Evolutionary conservation across 2,797 vertebrate genomes (phyloP), one percentile per base, ranked within the genome.

Genomic region (Enoplosus armatus): DNA sequence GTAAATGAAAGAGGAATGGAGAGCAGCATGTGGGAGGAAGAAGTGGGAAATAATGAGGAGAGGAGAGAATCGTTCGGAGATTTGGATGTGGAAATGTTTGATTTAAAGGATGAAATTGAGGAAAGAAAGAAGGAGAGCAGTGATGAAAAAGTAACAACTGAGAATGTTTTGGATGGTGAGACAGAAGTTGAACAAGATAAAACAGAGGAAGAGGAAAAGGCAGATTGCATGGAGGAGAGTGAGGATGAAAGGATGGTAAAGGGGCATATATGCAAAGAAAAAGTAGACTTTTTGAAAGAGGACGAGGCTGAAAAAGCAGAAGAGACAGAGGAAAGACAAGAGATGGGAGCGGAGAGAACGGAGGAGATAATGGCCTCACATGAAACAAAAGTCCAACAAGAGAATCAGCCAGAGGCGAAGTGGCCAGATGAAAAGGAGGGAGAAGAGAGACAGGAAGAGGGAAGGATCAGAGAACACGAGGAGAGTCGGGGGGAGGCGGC

Each of bases 71-170:
- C 90, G 10, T 78, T 90, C 0, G 83, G 63, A 47, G 67, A 90
- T 35, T 53, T 93, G 68, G 85, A 93, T 15, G 83, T 85, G 41
- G 76, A 84, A 1, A 89, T 92, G 93, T 93, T 94, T 75, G 87
- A 90, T 71, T 69, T 89, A 29, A 86, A 20, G 60, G 80, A 80
- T 37, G 89, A 89, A 37, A 60, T 1, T 1, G 61, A 65, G 51
- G 54, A 72, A 26, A 54, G 18, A 16, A 61, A 55, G n/a, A 58
- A 37, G 1, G 50, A 22, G 12, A 29, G 37, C n/a, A 5, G 59
- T 0, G 64, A 66, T 6, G 63, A 37, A 47, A 39, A 75, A 41
- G 31, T 7, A 43, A 22, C 20, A 14, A 33, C n/a, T 4, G 59
- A 1, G 24, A 37, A 61, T 8, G 14, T 53, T 66, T 45, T 27